Percentiles rank a stretch among this genome's conserved stretches.
Conservation (phyloP, 2,797 vertebrate species). For the Rallus crepitans region DNA sequence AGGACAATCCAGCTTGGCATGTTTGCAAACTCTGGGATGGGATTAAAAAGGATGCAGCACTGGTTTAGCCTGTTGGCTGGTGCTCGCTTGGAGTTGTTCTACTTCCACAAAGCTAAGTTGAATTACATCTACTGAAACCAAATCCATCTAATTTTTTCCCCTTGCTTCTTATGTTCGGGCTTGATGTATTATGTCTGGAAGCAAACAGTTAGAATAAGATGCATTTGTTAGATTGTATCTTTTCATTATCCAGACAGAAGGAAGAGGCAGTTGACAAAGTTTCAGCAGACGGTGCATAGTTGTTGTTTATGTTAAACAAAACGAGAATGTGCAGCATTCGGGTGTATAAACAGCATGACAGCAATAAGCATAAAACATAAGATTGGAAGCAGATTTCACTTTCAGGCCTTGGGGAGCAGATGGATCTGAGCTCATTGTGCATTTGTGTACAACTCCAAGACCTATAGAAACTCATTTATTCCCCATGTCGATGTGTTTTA, state of each 20-base stretch:
- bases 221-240: constrained; percentile 69
- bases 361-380: constrained; percentile 73
- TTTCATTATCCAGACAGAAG: constrained; percentile 74
- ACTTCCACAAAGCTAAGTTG: not conserved
- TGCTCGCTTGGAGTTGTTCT: not conserved
- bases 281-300: constrained; percentile 74
- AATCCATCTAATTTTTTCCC: constrained; percentile 33
- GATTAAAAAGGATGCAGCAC: not conserved
- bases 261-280: constrained; percentile 72
- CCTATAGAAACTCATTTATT: constrained; percentile 64
- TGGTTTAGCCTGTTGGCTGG: not conserved
- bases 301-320: constrained; percentile 77
- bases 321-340: constrained; percentile 70
- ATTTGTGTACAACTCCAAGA: constrained; percentile 56
- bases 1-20: not conserved
- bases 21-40: not conserved
- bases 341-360: constrained; percentile 71
- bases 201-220: constrained; percentile 70
- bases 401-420: constrained; percentile 65
- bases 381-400: constrained; percentile 73
- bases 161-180: constrained; percentile 35
- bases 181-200: constrained; percentile 58
- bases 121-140: not conserved
- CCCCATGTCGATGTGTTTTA: constrained; percentile 19
- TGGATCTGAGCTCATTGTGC: constrained; percentile 70